Evolutionary conservation across 1,140 invertebrate genomes (phyloP), one percentile per base, ranked within the genome.

Genomic region (Episyrphus balteatus): DNA sequence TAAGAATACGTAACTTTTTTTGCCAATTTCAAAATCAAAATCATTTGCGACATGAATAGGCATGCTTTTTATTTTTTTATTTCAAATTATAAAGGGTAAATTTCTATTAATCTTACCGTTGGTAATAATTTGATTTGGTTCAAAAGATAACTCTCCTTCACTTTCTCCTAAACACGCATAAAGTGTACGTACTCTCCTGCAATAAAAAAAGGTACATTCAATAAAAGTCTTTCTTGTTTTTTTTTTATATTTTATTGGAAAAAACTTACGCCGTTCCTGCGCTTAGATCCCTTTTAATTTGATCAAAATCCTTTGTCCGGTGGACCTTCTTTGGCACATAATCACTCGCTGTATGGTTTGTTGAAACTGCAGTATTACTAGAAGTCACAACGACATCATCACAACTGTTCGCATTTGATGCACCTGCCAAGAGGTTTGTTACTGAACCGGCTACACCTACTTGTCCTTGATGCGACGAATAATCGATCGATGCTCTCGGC

Each of bases 101-200:
- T 19, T 19, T 41, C 2, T 21, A 43, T 5, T n/a, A 41, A 34
- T 72, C 76, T 77, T 77, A 94, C 92, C 92, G 80, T 96, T 92
- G 49, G 86, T 89, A 56, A 98, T 94, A 55, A 98, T 92, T 78
- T 95, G 88, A 78, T 97, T 97, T 52, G 93, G 92, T 76, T 96
- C 92, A 77, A 98, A 98, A 34, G 92, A 96, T 51, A 98, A 73
- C 74, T 98, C 94, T 49, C 92, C 88, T 65, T 93, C 88, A 73
- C 92, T 92, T 73, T 96, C 94, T 44, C 92, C 94, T 53, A 93
- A 77, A 72, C 94, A 98, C 40, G 89, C 85, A 72, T 96, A 98
- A 32, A 98, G 71, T 40, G 94, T 97, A 59, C 92, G 76, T 31
- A 96, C 93, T 68, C 85, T 73, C 58, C 81, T 84, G 56, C 13